Percentiles rank a stretch among this genome's conserved stretches.
Evolutionary conservation across 2,888 invertebrate species (phyloP).

Genomic region (Oscheius sp.): DNA sequence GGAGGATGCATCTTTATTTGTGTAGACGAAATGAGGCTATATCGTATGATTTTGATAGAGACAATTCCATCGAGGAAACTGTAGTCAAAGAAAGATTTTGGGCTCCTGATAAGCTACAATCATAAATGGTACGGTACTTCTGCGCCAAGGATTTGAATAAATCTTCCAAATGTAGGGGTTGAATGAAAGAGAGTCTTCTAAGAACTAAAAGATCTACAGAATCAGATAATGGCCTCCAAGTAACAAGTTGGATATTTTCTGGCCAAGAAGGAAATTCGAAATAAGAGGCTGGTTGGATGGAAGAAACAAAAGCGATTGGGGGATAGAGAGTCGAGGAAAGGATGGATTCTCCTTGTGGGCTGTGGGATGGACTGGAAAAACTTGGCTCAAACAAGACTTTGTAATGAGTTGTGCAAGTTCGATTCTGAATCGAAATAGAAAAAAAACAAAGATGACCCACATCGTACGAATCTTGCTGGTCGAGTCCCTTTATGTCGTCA

Average conservation of each 20-base stretch:
- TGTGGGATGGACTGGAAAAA: not conserved
- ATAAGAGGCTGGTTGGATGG: no score
- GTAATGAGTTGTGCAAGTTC: not conserved
- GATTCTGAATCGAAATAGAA: slow-evolving; percentile 2
- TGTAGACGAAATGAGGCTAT: not conserved
- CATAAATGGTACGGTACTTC: no score
- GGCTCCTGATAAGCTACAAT: no score
- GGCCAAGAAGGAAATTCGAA: slow-evolving; percentile 18
- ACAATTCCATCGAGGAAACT: no score
- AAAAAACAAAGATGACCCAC: slow-evolving; percentile 16
- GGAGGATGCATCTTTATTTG: not conserved
- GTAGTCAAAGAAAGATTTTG: no score
- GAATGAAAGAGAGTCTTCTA: not conserved
- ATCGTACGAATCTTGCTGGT: slow-evolving; percentile 33
- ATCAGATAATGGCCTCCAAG: slow-evolving; percentile 6
- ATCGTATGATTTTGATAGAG: not conserved
- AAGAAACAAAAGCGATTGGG: slow-evolving; percentile 6
- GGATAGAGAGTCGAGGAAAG: slow-evolving; percentile 9
- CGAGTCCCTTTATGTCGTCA: slow-evolving; percentile 51
- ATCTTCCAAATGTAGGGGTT: no score
- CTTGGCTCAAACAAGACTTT: slow-evolving; percentile 6
- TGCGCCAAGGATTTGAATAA: not conserved
- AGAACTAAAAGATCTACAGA: slow-evolving; percentile 8
- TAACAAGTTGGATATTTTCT: slow-evolving; percentile 18
- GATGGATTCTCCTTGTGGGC: not conserved